A percentile compares a stretch with the other conserved stretches of the same genome.
Evolutionary conservation across 2,797 vertebrate species (phyloP).

Genomic region (Leucoraja ocellata): DNA sequence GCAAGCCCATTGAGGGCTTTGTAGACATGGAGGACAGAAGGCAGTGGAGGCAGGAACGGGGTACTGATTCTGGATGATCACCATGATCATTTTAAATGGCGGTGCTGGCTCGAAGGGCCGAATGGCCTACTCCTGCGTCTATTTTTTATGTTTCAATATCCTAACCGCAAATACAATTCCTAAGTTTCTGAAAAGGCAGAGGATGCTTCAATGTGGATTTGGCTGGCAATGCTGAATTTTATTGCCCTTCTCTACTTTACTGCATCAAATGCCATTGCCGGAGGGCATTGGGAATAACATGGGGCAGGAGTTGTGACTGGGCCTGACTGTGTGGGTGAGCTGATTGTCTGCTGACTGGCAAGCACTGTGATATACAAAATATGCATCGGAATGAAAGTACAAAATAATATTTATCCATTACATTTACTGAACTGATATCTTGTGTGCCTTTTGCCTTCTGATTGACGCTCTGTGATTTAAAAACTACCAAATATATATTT

Average conservation of each 20-base stretch:
- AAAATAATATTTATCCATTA: conserved; percentile 26
- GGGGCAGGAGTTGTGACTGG: background rate
- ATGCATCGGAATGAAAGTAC: conserved; percentile 17
- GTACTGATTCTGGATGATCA: too few species aligned
- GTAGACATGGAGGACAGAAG: too few species aligned
- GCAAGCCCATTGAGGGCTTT: too few species aligned
- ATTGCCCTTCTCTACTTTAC: background rate
- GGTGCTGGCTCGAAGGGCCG: too few species aligned
- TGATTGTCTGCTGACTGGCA: background rate
- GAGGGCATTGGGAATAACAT: background rate
- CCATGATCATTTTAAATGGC: too few species aligned
- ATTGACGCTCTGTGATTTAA: background rate
- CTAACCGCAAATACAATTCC: background rate
- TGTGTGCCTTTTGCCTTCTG: background rate
- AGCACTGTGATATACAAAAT: background rate
- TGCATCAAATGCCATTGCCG: background rate
- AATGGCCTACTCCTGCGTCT: too few species aligned
- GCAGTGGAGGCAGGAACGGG: too few species aligned
- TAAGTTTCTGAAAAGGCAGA: background rate
- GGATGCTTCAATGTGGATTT: background rate
- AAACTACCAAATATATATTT: conserved; percentile 18
- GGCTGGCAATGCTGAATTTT: background rate
- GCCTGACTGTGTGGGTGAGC: background rate
- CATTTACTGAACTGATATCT: background rate
- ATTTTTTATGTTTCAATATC: background rate